These are phyloP conservation scores for Campoletis raptor DNA, from an alignment of 2,888 invertebrate genomes.

Conservation along the genomic window DNA sequence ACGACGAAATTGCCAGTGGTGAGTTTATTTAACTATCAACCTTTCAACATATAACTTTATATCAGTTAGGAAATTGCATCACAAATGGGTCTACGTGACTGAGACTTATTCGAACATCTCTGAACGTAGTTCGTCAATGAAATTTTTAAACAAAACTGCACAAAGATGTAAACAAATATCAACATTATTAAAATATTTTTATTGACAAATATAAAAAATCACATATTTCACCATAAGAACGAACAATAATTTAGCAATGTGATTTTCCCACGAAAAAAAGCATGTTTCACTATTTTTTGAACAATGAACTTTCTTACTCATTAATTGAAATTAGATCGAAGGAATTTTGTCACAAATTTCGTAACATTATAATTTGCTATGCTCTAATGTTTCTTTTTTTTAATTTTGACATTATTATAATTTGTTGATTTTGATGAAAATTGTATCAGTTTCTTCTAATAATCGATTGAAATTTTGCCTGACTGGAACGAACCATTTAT, in stretches of 20 bases:
- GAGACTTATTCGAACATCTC: not conserved
- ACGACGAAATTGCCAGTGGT: conserved; percentile 77
- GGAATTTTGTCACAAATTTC: too few relatives aligned
- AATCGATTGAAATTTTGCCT: not conserved
- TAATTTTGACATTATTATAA: too few relatives aligned
- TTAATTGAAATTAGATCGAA: too few relatives aligned
- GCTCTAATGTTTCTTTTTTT: too few relatives aligned
- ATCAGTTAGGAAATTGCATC: not conserved
- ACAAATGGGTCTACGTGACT: not conserved
- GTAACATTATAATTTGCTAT: too few relatives aligned
- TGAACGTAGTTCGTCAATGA: not conserved
- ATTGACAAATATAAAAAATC: not conserved
- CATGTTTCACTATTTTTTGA: too few relatives aligned
- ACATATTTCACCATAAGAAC: not conserved
- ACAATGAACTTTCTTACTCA: too few relatives aligned
- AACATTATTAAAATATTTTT: not conserved
- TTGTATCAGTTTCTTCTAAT: too few relatives aligned
- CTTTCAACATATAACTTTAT: not conserved
- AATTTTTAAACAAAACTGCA: not conserved
- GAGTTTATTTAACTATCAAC: conserved; percentile 61
- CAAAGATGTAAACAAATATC: not conserved
- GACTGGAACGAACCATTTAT: not conserved
- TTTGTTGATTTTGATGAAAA: too few relatives aligned
- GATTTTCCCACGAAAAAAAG: too few relatives aligned
- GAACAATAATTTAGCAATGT: too few relatives aligned